Percentiles rank a stretch among this genome's conserved stretches.
Evolutionary conservation across 2,888 invertebrate species (phyloP).

Genomic region (Cephus spinipes): DNA sequence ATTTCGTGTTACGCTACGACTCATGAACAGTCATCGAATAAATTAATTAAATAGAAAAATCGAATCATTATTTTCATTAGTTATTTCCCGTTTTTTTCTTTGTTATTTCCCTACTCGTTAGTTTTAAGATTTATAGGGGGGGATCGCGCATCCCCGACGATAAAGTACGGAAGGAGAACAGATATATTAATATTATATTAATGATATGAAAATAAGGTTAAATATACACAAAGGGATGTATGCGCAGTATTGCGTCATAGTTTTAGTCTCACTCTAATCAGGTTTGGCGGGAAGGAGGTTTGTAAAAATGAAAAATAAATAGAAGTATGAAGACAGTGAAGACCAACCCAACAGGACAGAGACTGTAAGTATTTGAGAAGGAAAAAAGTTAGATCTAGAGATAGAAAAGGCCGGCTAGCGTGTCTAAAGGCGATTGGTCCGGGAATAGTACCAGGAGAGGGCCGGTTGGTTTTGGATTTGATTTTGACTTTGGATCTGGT

Average conservation of each 20-base stretch:
- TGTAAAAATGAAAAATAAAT: constrained; percentile 20
- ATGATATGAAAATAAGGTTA: background rate
- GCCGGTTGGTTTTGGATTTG: constrained; percentile 58
- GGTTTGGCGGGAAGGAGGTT: constrained; percentile 16
- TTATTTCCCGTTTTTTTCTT: constrained; percentile 16
- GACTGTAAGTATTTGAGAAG: constrained; percentile 26
- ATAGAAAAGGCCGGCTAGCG: constrained; percentile 64
- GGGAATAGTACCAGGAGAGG: constrained; percentile 65
- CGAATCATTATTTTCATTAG: constrained; percentile 21
- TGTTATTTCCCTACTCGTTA: background rate
- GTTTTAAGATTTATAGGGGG: background rate
- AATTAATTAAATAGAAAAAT: constrained; percentile 18
- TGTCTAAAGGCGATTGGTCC: constrained; percentile 65
- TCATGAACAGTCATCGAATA: background rate
- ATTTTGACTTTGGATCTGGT: constrained; percentile 56
- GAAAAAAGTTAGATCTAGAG: constrained; percentile 25
- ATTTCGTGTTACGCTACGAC: background rate
- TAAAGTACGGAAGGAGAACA: background rate
- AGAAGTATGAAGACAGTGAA: constrained; percentile 17
- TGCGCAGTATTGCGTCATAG: too few relatives aligned
- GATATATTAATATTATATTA: background rate
- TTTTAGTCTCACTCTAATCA: background rate
- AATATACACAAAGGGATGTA: background rate
- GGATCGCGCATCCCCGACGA: background rate
- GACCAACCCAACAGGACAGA: constrained; percentile 16